Evolutionary conservation across 2,113 vertebrate genomes (phyloP).

Genomic region (Channa argus): DNA sequence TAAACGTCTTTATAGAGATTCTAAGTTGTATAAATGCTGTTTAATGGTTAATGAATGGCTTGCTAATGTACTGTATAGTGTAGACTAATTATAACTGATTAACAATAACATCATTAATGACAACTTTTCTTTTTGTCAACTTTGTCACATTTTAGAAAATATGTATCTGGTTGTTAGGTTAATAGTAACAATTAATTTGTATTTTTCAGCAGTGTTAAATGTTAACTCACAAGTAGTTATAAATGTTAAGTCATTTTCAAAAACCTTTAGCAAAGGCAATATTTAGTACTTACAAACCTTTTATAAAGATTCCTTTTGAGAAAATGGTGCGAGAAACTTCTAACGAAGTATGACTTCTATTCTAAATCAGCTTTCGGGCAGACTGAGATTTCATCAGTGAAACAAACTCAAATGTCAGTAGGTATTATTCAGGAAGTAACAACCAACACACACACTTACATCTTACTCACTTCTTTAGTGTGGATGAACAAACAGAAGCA

Average conservation of each 20-base stretch:
- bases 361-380: not conserved
- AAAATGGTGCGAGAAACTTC: not conserved
- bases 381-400: not conserved
- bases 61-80: no score
- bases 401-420: not conserved
- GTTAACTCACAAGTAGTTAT: no score
- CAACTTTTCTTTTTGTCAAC: no score
- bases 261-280: not conserved
- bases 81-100: no score
- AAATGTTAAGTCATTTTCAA: not conserved
- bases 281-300: not conserved
- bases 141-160: no score
- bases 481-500: not conserved
- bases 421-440: conserved; percentile 2
- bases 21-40: no score
- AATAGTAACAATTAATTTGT: no score
- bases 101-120: no score
- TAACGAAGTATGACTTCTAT: not conserved
- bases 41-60: no score
- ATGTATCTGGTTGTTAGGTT: not conserved
- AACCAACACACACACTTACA: not conserved
- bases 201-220: no score
- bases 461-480: conserved; percentile 56
- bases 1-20: not conserved
- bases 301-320: not conserved